Conservation (phyloP, 2,113 vertebrate genomes). For the Fregetta grallaria region DNA sequence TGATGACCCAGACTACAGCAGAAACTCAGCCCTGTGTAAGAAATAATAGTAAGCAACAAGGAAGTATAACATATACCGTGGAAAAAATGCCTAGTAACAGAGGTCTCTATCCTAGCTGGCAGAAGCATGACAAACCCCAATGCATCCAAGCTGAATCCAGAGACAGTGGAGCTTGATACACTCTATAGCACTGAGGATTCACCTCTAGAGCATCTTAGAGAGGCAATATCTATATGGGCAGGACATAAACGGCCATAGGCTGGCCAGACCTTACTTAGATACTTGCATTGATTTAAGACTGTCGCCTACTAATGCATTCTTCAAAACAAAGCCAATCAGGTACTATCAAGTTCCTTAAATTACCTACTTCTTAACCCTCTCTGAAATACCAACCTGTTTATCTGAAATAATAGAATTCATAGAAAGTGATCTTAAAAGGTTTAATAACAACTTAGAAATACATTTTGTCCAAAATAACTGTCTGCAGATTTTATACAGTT, state of each 20-base stretch:
- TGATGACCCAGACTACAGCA: neutral
- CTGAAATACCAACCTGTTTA: neutral
- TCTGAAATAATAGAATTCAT: constrained; percentile 6
- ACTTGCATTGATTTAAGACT: neutral
- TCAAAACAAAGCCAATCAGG: neutral
- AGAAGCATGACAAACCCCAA: neutral
- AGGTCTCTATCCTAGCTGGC: neutral
- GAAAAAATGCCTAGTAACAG: neutral
- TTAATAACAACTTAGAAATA: neutral
- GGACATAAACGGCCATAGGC: neutral
- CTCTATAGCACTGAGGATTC: neutral
- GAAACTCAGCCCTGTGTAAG: neutral
- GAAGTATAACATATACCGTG: neutral
- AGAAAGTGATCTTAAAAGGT: constrained; percentile 30
- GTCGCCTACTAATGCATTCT: neutral
- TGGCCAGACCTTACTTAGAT: neutral
- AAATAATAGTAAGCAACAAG: neutral
- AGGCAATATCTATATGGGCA: neutral
- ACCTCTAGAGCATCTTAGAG: neutral
- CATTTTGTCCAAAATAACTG: constrained; percentile 31
- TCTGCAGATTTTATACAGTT: neutral
- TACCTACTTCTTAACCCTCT: neutral
- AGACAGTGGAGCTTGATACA: neutral
- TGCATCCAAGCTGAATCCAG: neutral
- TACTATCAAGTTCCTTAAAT: neutral